These are phyloP conservation scores for Nudaria mundana DNA, from an alignment of 2,888 invertebrate species.

Conservation along the genomic window DNA sequence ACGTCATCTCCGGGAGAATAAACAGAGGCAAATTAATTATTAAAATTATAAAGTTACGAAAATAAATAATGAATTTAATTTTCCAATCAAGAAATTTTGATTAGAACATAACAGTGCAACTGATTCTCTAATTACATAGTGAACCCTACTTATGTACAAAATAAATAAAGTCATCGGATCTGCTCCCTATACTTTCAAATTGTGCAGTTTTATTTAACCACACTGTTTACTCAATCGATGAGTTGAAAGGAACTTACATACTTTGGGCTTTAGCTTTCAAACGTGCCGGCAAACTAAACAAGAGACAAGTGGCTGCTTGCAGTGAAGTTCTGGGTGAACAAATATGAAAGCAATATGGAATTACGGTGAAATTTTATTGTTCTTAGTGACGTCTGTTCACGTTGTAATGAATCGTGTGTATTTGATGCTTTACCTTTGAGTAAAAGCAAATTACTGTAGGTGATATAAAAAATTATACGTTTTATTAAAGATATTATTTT, in stretches of 20 bases:
- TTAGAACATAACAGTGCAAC: constrained; percentile 19
- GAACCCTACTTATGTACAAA: constrained; percentile 54
- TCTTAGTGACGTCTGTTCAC: constrained; percentile 44
- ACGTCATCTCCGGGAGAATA: too few species aligned
- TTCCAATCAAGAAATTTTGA: too few species aligned
- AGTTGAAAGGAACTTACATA: constrained; percentile 75
- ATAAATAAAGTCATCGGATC: constrained; percentile 55
- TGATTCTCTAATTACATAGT: constrained; percentile 38
- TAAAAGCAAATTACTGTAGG: neutral
- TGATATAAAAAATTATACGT: neutral
- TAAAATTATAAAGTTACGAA: too few species aligned
- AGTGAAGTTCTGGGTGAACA: constrained; percentile 64
- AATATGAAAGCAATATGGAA: constrained; percentile 58
- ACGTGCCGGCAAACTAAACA: constrained; percentile 73
- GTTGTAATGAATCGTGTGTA: constrained; percentile 49
- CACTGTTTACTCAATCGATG: constrained; percentile 71
- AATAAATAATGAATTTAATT: too few species aligned
- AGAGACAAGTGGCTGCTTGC: constrained; percentile 61
- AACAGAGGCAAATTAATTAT: too few species aligned
- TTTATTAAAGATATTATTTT: neutral
- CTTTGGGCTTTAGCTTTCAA: constrained; percentile 80
- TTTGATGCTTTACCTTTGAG: constrained; percentile 9
- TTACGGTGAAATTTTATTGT: constrained; percentile 69
- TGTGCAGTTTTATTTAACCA: constrained; percentile 67
- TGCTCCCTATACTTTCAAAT: constrained; percentile 77